Base-by-base conservation (phyloP, 2,888 invertebrate genomes). In the Loripinus fragilis region DNA sequence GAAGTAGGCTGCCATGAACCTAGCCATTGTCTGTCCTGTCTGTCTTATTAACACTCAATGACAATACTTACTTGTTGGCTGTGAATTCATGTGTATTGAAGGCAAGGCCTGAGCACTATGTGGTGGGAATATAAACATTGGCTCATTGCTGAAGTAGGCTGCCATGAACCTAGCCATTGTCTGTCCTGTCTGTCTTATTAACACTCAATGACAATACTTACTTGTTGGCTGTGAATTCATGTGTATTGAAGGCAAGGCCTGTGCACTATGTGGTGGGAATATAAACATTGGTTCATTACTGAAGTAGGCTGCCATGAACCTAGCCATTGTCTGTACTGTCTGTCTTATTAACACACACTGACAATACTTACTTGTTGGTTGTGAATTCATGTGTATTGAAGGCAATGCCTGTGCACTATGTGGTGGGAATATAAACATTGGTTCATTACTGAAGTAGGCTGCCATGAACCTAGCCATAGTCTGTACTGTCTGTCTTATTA, bases 1-100 rank as follows among this genome's bases (percentile, higher is more conserved):
- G 87, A 93, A 93, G 85, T 93, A 93, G 7, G 91, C 89, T 0
- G 92, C 91, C 92, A 93, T 93, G 78, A 92, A 90, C 25, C 93
- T 81, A 12, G 90, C 92, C 88, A 93, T 83, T 0, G 91, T 87
- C 85, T 91, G 92, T 20, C 91, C 91, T 23, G 91, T 81, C 78
- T 90, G 89, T 12, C 90, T 85, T 8, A 91, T 88, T 30, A 89
- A 86, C n/a, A n/a, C n/a, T n/a, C n/a, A n/a, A n/a, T n/a, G n/a
- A n/a, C n/a, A n/a, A n/a, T n/a, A n/a, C 88, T 86, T 81, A 90
- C 90, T 89, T 69, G 83, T 78, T 20, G 86, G 80, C 33, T 81
- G 76, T 12, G 80, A 74, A 20, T 82, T 80, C 69, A 87, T 83
- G 74, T 90, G 91, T 28, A 92, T 80, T 7, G 91, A 87, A 2